A percentile compares a stretch with the other conserved stretches of the same genome.
These are phyloP conservation scores for Hydrolagus affinis DNA, from an alignment of 2,113 vertebrate genomes.

Conservation along the genomic window DNA sequence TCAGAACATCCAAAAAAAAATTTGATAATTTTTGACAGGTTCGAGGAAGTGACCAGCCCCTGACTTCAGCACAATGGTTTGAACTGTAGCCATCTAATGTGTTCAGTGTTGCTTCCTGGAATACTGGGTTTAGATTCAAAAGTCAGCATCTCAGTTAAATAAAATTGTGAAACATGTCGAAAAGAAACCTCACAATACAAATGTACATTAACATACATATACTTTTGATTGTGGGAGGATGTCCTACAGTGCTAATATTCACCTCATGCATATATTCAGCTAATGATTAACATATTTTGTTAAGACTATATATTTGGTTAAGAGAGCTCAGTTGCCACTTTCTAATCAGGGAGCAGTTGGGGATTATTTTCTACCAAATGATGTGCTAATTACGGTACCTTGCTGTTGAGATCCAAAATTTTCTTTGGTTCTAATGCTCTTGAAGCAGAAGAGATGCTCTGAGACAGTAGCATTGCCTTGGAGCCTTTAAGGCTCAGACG, in stretches of 20 bases:
- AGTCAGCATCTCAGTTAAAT: neutral
- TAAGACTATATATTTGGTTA: neutral
- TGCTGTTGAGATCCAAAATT: conserved; percentile 66
- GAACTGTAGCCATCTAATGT: too few species aligned
- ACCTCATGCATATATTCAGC: neutral
- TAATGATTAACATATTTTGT: neutral
- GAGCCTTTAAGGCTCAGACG: conserved; percentile 63
- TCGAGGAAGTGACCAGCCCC: too few species aligned
- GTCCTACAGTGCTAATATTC: neutral
- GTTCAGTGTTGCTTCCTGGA: too few species aligned
- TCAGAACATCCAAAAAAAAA: too few species aligned
- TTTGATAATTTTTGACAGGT: too few species aligned
- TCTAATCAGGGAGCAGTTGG: too few species aligned
- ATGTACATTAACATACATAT: too few species aligned
- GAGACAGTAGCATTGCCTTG: conserved; percentile 66
- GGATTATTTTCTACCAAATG: neutral
- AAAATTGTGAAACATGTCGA: too few species aligned
- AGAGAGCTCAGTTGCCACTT: neutral
- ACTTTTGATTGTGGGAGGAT: too few species aligned
- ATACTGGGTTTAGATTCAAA: too few species aligned
- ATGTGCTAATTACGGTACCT: conserved; percentile 52
- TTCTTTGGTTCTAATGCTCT: conserved; percentile 59
- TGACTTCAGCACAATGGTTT: too few species aligned
- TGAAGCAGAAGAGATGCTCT: conserved; percentile 48
- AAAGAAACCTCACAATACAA: too few species aligned